phyloP scores from a whole-genome alignment of 2,113 vertebrate species.

The Cynopterus brachyotis region DNA sequence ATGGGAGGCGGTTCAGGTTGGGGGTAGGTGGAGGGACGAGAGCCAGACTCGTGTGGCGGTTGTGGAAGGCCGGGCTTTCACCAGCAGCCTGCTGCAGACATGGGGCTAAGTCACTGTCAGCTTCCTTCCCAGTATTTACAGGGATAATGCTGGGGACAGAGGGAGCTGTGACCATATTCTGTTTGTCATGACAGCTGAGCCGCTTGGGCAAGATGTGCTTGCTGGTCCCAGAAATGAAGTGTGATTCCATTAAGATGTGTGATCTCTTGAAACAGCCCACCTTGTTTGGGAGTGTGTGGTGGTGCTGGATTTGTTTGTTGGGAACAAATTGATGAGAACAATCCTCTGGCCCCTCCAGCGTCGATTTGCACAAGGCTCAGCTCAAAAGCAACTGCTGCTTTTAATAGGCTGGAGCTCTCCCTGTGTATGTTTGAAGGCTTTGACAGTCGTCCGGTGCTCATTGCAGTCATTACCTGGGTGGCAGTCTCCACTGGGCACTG shows the following conservation, averaged over 20 bases:
- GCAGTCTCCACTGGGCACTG: constrained; percentile 16
- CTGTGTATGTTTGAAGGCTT: neutral
- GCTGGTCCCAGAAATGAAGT: constrained; percentile 53
- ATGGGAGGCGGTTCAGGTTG: neutral
- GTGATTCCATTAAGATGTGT: constrained; percentile 66
- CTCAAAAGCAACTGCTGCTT: neutral
- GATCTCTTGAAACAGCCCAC: constrained; percentile 20
- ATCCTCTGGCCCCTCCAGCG: neutral
- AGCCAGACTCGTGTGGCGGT: neutral
- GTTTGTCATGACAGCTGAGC: constrained; percentile 55
- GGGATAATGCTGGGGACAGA: neutral
- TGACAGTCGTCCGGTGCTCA: constrained; percentile 7
- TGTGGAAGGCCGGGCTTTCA: neutral
- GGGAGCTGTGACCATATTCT: neutral
- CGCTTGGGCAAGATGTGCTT: constrained; percentile 41
- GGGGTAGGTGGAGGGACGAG: too few relatives aligned
- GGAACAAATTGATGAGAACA: constrained; percentile 33
- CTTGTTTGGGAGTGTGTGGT: constrained; percentile 29
- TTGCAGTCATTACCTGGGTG: constrained; percentile 51
- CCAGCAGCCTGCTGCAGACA: neutral
- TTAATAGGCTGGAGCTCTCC: neutral
- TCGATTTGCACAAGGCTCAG: neutral
- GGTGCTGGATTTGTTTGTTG: constrained; percentile 44
- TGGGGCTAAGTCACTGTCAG: constrained; percentile 1
- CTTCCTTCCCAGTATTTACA: neutral